Evolutionary conservation across 2,113 vertebrate species (phyloP).

Genomic region (Syrrhaptes paradoxus): DNA sequence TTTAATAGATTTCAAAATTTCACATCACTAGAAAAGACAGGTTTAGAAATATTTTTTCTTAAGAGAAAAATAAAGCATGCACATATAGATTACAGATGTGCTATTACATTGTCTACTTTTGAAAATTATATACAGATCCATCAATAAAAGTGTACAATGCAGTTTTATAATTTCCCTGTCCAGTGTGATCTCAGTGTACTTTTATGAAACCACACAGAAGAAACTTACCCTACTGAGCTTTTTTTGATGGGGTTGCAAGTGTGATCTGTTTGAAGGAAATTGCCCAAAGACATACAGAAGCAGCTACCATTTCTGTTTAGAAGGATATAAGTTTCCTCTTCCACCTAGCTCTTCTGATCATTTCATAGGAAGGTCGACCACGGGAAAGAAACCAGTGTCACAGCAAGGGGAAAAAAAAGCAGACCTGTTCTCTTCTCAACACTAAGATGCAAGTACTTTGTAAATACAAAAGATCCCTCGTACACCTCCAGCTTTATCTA

Average conservation of each 20-base stretch:
- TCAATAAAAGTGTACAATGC: not conserved
- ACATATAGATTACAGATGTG: not conserved
- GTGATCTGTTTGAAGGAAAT: not conserved
- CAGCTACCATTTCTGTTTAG: not conserved
- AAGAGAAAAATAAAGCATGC: not conserved
- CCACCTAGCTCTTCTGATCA: not conserved
- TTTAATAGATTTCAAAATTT: not conserved
- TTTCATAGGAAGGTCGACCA: not conserved
- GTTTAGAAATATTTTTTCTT: not conserved
- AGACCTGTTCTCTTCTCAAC: not conserved
- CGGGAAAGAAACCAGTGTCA: not conserved
- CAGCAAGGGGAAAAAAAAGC: not conserved
- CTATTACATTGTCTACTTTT: not conserved
- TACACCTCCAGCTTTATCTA: not conserved
- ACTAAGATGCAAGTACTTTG: not conserved
- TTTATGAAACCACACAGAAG: not conserved
- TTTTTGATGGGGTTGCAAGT: not conserved
- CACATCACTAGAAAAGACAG: not conserved
- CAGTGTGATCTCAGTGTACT: not conserved
- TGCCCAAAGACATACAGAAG: not conserved
- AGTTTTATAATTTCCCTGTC: not conserved
- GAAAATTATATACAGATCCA: not conserved
- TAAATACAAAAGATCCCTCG: fast-evolving
- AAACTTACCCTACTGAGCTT: not conserved
- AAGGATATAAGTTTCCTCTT: not conserved